A percentile compares a stretch with the other conserved stretches of the same genome.
Conservation (phyloP, 2,888 invertebrate species). For the Spatulosminthurus flaviceps region DNA sequence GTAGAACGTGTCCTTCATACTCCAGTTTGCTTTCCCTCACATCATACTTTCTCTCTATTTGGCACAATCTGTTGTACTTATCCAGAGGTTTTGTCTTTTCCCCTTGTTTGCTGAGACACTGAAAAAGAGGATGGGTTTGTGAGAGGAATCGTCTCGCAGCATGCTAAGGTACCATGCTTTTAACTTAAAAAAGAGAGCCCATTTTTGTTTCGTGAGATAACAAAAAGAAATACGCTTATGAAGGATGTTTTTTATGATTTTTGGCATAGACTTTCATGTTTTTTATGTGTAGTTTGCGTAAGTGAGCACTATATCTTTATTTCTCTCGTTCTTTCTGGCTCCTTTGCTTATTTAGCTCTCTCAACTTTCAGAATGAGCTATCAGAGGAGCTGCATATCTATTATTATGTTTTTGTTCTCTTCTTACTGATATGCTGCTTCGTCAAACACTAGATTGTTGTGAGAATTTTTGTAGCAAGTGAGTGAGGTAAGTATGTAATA, state of each 20-base stretch:
- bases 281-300: not conserved
- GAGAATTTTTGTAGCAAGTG: too few species aligned
- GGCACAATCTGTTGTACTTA: not conserved
- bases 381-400: not conserved
- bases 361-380: not conserved
- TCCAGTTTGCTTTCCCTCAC: not conserved
- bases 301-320: not conserved
- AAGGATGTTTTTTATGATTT: slow-evolving; percentile 16
- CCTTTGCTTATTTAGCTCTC: too few species aligned
- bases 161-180: too few species aligned
- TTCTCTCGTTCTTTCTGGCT: not conserved
- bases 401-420: too few species aligned
- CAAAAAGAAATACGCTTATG: slow-evolving; percentile 18
- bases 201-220: slow-evolving; percentile 18
- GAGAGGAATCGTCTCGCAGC: too few species aligned
- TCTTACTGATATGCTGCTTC: too few species aligned
- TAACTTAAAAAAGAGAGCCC: not conserved
- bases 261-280: not conserved
- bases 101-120: not conserved
- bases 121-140: too few species aligned
- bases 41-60: not conserved
- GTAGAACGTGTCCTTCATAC: not conserved
- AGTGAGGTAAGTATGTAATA: too few species aligned
- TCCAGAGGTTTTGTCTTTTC: not conserved
- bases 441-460: too few species aligned